These are phyloP conservation scores for Odocoileus hemionus DNA, from an alignment of 2,113 vertebrate genomes.

Conservation along the genomic window DNA sequence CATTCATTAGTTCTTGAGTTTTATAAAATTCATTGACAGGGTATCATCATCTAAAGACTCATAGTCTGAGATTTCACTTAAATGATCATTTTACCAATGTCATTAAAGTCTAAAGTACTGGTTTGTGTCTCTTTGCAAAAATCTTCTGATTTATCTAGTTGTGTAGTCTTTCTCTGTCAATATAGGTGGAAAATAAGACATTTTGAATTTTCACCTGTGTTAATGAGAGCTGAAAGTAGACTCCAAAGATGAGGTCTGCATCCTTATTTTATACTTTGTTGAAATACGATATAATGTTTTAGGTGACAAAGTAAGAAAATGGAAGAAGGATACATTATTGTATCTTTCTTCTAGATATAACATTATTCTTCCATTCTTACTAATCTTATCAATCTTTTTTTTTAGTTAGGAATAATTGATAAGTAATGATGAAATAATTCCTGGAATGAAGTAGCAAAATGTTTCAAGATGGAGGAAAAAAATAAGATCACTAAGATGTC, in stretches of 20 bases:
- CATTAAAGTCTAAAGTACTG: background rate
- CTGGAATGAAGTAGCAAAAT: background rate
- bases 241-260: background rate
- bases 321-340: background rate
- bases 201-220: background rate
- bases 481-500: background rate
- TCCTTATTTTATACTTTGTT: background rate
- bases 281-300: background rate
- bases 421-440: background rate
- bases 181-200: background rate
- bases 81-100: background rate
- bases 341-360: background rate
- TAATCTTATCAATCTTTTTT: background rate
- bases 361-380: background rate
- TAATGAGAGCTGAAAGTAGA: background rate
- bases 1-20: background rate
- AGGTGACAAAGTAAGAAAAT: background rate
- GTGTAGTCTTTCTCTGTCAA: background rate
- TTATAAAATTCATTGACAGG: background rate
- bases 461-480: background rate
- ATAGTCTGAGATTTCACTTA: background rate
- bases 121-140: background rate
- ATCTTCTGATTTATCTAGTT: background rate
- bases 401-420: background rate
- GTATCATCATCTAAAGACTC: background rate